Conservation (phyloP, 30 jellyfish, hydroid and myxozoan genomes). For the Pelagia noctiluca region DNA sequence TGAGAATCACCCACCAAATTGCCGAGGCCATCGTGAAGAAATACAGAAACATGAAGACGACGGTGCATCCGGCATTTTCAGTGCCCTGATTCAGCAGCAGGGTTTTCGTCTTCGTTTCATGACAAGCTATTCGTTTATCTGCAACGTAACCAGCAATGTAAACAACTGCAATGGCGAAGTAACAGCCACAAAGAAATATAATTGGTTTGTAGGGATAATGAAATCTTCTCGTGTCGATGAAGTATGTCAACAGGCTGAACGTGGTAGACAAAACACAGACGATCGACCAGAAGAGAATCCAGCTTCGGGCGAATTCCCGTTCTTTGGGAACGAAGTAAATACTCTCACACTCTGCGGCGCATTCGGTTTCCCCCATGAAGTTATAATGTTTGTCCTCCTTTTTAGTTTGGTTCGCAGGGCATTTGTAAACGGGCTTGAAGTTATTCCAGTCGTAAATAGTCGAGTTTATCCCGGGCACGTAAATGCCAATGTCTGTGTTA, state of each 20-base stretch:
- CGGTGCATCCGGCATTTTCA: slow-evolving; percentile 97
- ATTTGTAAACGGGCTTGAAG: slow-evolving; percentile 59
- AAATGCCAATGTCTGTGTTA: background rate
- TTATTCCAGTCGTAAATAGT: background rate
- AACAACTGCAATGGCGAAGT: slow-evolving; percentile 86
- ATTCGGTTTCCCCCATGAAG: slow-evolving; percentile 90
- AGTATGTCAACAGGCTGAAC: slow-evolving; percentile 84
- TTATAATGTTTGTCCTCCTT: slow-evolving; percentile 79
- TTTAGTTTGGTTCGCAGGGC: slow-evolving; percentile 82
- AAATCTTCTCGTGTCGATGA: slow-evolving; percentile 91
- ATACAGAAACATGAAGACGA: slow-evolving; percentile 91
- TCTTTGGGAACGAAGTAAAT: slow-evolving; percentile 81
- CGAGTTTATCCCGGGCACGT: background rate
- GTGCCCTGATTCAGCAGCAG: slow-evolving; percentile 92
- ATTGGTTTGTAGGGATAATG: slow-evolving; percentile 98
- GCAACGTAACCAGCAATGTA: slow-evolving; percentile 91
- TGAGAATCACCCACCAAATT: slow-evolving; percentile 97
- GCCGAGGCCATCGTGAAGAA: slow-evolving; percentile 98
- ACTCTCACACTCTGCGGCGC: slow-evolving; percentile 92
- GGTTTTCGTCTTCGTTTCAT: slow-evolving; percentile 64
- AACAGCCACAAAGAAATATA: slow-evolving; percentile 95
- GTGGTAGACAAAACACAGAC: slow-evolving; percentile 93
- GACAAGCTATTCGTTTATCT: slow-evolving; percentile 84
- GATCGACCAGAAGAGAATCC: slow-evolving; percentile 96
- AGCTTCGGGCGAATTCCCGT: slow-evolving; percentile 92